Evolutionary conservation across 2,797 vertebrate genomes (phyloP).

Genomic region (Spondyliosoma cantharus): DNA sequence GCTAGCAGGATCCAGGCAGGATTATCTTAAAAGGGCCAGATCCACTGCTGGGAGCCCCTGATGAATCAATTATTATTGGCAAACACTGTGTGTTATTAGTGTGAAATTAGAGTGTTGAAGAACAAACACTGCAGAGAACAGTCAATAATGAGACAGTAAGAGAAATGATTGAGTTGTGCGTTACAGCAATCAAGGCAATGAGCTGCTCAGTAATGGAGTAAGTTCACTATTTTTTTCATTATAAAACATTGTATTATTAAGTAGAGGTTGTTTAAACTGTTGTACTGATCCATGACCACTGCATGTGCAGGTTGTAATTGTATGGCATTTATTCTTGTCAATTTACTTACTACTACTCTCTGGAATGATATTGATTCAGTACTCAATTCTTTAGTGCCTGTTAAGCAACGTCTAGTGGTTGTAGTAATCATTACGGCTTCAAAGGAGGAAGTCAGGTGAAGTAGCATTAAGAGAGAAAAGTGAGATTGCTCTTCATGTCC

Average conservation of each 20-base stretch:
- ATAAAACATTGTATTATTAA: not conserved
- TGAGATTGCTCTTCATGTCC: too few relatives aligned
- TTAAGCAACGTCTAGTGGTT: too few relatives aligned
- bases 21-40: conserved; percentile 58
- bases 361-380: not conserved
- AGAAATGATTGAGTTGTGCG: conserved; percentile 37
- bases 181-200: conserved; percentile 1
- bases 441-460: too few relatives aligned
- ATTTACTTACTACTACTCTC: not conserved
- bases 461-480: too few relatives aligned
- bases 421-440: too few relatives aligned
- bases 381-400: not conserved
- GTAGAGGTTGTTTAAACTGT: not conserved
- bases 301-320: too few relatives aligned
- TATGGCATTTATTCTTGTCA: not conserved
- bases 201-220: not conserved
- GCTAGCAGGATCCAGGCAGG: not conserved
- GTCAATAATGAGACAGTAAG: conserved; percentile 13
- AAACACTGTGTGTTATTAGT: conserved; percentile 33
- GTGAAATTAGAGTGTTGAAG: conserved; percentile 54
- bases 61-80: conserved; percentile 54
- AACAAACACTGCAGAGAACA: conserved; percentile 40
- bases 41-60: conserved; percentile 2
- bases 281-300: not conserved
- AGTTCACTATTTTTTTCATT: not conserved